phyloP scores from a whole-genome alignment of 1,140 invertebrate species.

The Drosophila tsacasi region DNA sequence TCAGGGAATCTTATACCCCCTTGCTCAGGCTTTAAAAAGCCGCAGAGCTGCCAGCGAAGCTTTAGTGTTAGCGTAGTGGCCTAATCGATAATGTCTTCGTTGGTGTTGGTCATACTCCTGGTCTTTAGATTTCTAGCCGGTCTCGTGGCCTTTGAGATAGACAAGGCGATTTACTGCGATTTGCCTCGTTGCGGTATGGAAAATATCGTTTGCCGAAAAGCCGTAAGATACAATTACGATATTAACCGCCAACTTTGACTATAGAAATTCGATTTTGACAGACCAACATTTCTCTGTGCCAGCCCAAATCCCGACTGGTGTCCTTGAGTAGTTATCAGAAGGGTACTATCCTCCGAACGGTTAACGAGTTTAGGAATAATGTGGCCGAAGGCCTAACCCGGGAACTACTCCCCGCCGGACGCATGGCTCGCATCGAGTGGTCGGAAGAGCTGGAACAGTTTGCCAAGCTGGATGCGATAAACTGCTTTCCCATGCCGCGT shows the following conservation, averaged over 20 bases:
- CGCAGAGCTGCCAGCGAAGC: not conserved
- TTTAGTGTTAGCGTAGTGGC: not conserved
- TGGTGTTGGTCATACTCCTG: not conserved
- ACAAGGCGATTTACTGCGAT: constrained; percentile 20
- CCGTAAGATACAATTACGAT: not conserved
- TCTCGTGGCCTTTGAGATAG: constrained; percentile 2
- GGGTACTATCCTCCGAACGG: not conserved
- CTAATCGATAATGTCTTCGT: constrained; percentile 6
- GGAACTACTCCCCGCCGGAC: not conserved
- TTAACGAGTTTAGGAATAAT: not conserved
- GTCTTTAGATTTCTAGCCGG: not conserved
- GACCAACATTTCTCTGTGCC: not conserved
- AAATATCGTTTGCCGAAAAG: not conserved
- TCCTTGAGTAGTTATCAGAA: not conserved
- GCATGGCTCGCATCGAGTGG: constrained; percentile 3
- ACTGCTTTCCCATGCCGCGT: not conserved
- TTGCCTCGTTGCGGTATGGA: constrained; percentile 18
- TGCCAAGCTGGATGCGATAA: not conserved
- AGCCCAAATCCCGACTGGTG: not conserved
- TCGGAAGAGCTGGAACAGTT: not conserved
- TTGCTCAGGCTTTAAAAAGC: not conserved
- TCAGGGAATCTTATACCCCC: not conserved
- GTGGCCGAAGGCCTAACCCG: not conserved
- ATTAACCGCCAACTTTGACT: accelerated
- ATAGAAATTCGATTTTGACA: not conserved